A percentile compares a stretch with the other conserved stretches of the same genome.
Conservation (phyloP, 2,113 vertebrate genomes). For the Maccullochella peelii region DNA sequence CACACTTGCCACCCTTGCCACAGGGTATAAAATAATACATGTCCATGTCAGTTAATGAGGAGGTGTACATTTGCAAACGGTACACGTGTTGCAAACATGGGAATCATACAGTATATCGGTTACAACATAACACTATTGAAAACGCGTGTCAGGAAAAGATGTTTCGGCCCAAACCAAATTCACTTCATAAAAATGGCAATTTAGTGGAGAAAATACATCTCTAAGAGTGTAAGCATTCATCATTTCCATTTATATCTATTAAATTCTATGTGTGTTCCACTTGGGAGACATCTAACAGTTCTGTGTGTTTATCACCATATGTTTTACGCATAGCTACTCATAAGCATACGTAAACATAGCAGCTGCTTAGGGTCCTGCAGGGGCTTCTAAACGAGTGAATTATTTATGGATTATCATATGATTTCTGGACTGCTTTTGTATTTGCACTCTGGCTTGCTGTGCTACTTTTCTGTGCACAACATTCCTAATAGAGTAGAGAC, state of each 20-base stretch:
- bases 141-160: not conserved
- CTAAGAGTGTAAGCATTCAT: not conserved
- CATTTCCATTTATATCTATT: not conserved
- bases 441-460: not conserved
- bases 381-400: not conserved
- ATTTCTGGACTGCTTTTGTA: not conserved
- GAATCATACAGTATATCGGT: not conserved
- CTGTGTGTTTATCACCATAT: slow-evolving; percentile 10
- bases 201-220: not conserved
- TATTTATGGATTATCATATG: not conserved
- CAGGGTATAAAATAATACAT: slow-evolving; percentile 28
- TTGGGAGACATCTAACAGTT: not conserved
- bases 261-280: not conserved
- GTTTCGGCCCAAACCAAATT: not conserved
- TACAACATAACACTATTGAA: not conserved
- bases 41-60: slow-evolving; percentile 21
- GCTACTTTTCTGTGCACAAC: not conserved
- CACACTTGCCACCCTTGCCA: slow-evolving; percentile 17
- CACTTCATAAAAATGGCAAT: not conserved
- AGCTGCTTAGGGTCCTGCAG: not conserved
- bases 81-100: not conserved
- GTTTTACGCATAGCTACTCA: not conserved
- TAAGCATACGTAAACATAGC: not conserved
- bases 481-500: not conserved
- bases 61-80: slow-evolving; percentile 21